Evolutionary conservation across 2,888 invertebrate species (phyloP), one percentile per base, ranked within the genome.

Genomic region (Teleiodes luculella): DNA sequence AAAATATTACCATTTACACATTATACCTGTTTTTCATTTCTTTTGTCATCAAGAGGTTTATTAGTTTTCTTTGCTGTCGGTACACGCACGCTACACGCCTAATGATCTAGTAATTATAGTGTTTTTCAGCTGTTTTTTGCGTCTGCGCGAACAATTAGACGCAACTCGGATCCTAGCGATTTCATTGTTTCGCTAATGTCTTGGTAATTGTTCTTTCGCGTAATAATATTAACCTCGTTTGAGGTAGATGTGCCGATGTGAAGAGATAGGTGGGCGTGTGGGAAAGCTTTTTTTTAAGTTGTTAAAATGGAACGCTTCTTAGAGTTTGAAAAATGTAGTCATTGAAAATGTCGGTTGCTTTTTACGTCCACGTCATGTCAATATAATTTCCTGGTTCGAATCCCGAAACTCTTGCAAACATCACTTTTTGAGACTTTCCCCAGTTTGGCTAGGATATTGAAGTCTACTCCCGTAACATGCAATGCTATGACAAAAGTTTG

Each of bases 51-150:
- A 8, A 18, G 20, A 8, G 16, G 24, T 7, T 52, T 31, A 43
- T 43, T 33, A 45, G 16, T 41, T 45, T 43, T 43, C 35, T 63
- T 66, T 76, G 72, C 75, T 30, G 55, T 62, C 83, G 14, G 61
- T 82, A 78, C 80, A 41, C 66, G 63, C 80, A 79, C 72, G 76
- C 76, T 60, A 75, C 61, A 6, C 35, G 64, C 67, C 75, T 85
- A 85, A 85, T 85, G 83, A 80, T 72, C 69, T 64, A 69, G 66
- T 75, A 78, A 81, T 83, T 79, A 80, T 68, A 65, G 50, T 58
- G 64, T 76, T 82, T 76, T 82, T 55, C 16, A 20, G 36, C 28
- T 4, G 30, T 49, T 80, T 78, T 71, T 67, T 58, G 62, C 53
- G 64, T 66, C 70, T 76, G 78, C 69, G 30, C 76, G 66, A 70